A percentile compares a stretch with the other conserved stretches of the same genome.
Conservation (phyloP, 2,888 invertebrate species). For the Drosophila putrida region DNA sequence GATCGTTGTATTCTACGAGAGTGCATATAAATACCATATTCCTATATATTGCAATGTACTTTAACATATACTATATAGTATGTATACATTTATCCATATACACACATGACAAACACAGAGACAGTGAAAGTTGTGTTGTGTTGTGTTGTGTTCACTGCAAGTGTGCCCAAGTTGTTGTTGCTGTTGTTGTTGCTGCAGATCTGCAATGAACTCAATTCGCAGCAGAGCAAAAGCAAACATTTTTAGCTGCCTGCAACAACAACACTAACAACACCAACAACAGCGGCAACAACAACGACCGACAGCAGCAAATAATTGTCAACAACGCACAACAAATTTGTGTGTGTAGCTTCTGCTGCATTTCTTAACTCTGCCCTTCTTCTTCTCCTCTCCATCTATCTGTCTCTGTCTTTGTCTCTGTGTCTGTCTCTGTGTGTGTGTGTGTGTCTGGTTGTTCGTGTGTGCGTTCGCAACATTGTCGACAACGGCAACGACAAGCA, state of each 20-base stretch:
- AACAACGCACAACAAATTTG: slow-evolving; percentile 53
- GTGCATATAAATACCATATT: too few relatives aligned
- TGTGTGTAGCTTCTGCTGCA: slow-evolving; percentile 24
- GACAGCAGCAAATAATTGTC: slow-evolving; percentile 47
- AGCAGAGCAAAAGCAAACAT: slow-evolving; percentile 51
- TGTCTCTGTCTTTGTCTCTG: neutral
- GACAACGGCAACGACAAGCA: slow-evolving; percentile 36
- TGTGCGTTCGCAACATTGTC: slow-evolving; percentile 48
- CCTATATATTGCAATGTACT: neutral
- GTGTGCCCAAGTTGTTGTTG: slow-evolving; percentile 4
- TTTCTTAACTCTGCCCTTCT: slow-evolving; percentile 20
- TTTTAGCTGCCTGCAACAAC: slow-evolving; percentile 30
- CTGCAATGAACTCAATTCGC: slow-evolving; percentile 65
- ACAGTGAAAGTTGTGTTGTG: slow-evolving; percentile 64
- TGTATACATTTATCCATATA: slow-evolving; percentile 11
- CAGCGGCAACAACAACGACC: slow-evolving; percentile 12
- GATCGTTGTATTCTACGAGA: slow-evolving; percentile 40
- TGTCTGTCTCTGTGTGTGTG: slow-evolving; percentile 9
- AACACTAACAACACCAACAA: slow-evolving; percentile 6
- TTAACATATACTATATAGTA: slow-evolving; percentile 1
- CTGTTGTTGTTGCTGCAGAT: slow-evolving; percentile 36
- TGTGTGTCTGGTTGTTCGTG: slow-evolving; percentile 42
- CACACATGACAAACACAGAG: slow-evolving; percentile 21
- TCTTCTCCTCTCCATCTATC: neutral
- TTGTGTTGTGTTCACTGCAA: slow-evolving; percentile 20